A percentile compares a stretch with the other conserved stretches of the same genome.
Evolutionary conservation across 2,113 vertebrate genomes (phyloP).

Genomic region (Pomatorhinus ruficollis): DNA sequence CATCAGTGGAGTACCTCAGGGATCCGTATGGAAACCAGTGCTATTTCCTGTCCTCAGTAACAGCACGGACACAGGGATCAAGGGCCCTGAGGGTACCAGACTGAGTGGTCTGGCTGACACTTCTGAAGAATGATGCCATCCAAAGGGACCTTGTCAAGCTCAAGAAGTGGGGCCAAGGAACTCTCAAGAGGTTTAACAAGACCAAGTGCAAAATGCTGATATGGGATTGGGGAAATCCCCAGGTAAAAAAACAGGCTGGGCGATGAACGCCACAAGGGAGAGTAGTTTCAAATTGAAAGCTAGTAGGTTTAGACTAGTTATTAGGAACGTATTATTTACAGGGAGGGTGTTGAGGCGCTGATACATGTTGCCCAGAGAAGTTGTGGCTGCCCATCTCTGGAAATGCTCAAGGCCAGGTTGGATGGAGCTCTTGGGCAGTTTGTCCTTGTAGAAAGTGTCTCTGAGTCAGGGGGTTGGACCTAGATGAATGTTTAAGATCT

Average conservation of each 20-base stretch:
- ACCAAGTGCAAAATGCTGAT: background rate
- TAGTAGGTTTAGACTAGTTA: background rate
- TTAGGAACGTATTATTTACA: background rate
- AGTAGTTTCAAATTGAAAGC: background rate
- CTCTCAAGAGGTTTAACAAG: background rate
- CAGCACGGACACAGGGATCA: fast-evolving
- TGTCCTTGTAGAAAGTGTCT: background rate
- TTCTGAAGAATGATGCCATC: background rate
- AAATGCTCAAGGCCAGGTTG: background rate
- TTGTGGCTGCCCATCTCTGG: background rate
- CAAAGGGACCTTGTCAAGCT: background rate
- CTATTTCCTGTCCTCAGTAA: too few species aligned
- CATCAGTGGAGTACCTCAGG: too few species aligned
- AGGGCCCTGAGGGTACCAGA: too few species aligned
- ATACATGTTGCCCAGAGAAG: too few species aligned
- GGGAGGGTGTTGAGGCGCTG: background rate
- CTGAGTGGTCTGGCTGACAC: fast-evolving
- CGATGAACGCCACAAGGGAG: fast-evolving
- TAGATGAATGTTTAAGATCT: background rate
- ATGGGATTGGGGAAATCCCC: background rate
- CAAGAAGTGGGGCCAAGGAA: background rate
- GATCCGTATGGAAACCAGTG: fast-evolving
- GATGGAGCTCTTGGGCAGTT: background rate
- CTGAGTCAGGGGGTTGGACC: background rate
- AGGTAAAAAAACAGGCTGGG: background rate